A percentile compares a stretch with the other conserved stretches of the same genome.
These are phyloP conservation scores for Ophion costatus DNA, from an alignment of 2,888 invertebrate species.

Conservation along the genomic window DNA sequence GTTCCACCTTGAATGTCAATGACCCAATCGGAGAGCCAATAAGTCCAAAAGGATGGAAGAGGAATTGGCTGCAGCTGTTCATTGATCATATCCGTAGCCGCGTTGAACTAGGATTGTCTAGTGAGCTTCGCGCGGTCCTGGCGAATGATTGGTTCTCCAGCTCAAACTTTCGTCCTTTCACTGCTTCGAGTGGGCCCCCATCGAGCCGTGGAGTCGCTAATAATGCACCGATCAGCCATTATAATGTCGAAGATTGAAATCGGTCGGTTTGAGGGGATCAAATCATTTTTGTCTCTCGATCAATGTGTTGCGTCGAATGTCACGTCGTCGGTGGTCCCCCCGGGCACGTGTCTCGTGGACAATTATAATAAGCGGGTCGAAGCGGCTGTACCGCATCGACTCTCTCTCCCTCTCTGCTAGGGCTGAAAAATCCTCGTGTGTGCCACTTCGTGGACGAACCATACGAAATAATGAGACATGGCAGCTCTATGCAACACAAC, in stretches of 20 bases:
- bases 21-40: neutral
- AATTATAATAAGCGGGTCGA: neutral
- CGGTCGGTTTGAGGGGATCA: neutral
- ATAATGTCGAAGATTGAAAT: conserved; percentile 29
- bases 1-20: neutral
- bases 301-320: conserved; percentile 30
- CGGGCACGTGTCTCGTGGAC: neutral
- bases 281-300: conserved; percentile 11
- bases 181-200: neutral
- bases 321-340: conserved; percentile 36
- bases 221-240: conserved; percentile 16
- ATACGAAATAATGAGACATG: conserved; percentile 58
- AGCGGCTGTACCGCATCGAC: neutral
- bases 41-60: neutral
- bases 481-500: conserved; percentile 22
- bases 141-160: conserved; percentile 12
- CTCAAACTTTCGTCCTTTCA: conserved; percentile 17
- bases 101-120: neutral
- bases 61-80: conserved; percentile 6
- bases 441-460: conserved; percentile 50
- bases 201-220: conserved; percentile 13
- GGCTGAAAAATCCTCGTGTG: conserved; percentile 29
- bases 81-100: conserved; percentile 3
- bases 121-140: neutral
- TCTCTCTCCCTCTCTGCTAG: too few species aligned